A percentile compares a stretch with the other conserved stretches of the same genome.
These are phyloP conservation scores for Xanthia togata DNA, from an alignment of 2,888 invertebrate species.

Conservation along the genomic window DNA sequence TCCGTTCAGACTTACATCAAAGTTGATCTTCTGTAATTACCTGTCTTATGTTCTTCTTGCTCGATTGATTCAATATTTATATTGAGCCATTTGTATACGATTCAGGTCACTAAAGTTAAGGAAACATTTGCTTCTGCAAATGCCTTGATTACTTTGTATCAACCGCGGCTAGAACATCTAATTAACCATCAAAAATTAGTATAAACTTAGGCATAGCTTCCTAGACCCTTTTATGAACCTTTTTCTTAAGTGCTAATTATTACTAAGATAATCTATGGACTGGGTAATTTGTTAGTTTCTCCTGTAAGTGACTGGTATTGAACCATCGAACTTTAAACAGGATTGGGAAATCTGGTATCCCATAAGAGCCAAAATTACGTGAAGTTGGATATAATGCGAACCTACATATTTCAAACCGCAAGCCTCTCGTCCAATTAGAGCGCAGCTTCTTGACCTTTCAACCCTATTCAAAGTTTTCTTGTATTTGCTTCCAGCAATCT, in stretches of 20 bases:
- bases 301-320: neutral
- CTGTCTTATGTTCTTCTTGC: neutral
- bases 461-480: neutral
- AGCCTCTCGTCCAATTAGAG: neutral
- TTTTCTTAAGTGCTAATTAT: neutral
- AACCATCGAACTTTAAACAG: neutral
- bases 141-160: constrained; percentile 30
- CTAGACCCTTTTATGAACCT: neutral
- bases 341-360: neutral
- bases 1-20: neutral
- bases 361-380: neutral
- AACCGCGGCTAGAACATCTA: neutral
- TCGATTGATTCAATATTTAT: constrained; percentile 42
- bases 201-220: neutral
- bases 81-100: constrained; percentile 49
- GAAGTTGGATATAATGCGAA: neutral
- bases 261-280: neutral
- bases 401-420: neutral
- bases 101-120: constrained; percentile 16
- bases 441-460: neutral
- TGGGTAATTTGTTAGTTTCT: neutral
- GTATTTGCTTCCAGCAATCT: neutral
- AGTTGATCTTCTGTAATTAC: constrained; percentile 21
- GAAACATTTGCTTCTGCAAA: constrained; percentile 31
- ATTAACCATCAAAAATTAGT: neutral